phyloP scores from a whole-genome alignment of 2,113 vertebrate species.

The Platichthys flesus region DNA sequence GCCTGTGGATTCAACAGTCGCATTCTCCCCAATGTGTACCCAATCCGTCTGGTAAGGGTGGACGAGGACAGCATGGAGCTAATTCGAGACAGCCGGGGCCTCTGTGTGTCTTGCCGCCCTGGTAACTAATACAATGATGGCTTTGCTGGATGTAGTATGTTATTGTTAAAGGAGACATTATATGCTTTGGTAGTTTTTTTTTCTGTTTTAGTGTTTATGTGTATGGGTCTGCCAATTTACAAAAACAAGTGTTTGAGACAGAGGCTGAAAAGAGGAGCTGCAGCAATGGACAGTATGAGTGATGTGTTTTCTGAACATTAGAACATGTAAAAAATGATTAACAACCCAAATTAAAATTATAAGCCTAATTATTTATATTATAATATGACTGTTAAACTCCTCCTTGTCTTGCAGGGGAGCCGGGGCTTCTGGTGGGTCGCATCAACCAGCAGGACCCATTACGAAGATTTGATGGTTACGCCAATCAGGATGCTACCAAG shows the following conservation, averaged over 20 bases:
- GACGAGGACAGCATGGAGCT: slow-evolving; percentile 91
- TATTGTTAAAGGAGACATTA: neutral
- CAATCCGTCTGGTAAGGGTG: slow-evolving; percentile 90
- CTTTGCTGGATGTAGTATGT: neutral
- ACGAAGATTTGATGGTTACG: slow-evolving; percentile 91
- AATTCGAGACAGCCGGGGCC: slow-evolving; percentile 83
- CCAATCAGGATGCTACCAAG: slow-evolving; percentile 87
- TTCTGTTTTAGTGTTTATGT: no score
- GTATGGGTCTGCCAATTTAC: no score
- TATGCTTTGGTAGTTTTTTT: no score
- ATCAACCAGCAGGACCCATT: slow-evolving; percentile 91
- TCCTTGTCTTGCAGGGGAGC: slow-evolving; percentile 66
- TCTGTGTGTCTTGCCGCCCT: slow-evolving; percentile 87
- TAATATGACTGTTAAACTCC: neutral
- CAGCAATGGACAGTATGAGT: no score
- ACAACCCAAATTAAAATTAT: no score
- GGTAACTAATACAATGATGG: slow-evolving; percentile 75
- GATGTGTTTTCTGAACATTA: no score
- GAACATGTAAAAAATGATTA: no score
- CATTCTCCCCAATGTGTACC: slow-evolving; percentile 89
- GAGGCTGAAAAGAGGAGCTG: no score
- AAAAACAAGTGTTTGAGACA: no score
- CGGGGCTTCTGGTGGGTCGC: slow-evolving; percentile 88
- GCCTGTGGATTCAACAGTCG: slow-evolving; percentile 93
- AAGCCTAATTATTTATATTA: no score